Conservation (phyloP, 1,140 invertebrate genomes). For the Zaprionus camerounensis region DNA sequence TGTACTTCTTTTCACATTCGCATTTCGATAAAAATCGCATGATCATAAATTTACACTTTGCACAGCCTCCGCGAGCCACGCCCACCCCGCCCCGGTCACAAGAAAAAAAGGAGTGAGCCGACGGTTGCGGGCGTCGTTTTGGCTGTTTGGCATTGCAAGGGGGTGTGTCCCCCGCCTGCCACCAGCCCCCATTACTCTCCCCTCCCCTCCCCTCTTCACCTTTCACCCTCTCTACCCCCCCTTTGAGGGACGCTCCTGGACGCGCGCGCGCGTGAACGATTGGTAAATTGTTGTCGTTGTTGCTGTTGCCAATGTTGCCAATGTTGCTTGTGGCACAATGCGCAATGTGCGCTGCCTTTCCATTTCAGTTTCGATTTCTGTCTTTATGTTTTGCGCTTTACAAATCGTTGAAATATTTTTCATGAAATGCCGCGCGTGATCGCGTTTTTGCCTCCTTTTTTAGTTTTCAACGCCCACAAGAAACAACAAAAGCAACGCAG, state of each 20-base stretch:
- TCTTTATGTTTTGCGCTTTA: constrained; percentile 31
- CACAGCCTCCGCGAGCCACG: constrained; percentile 81
- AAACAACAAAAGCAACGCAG: constrained; percentile 34
- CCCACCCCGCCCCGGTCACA: constrained; percentile 54
- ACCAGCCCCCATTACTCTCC: constrained; percentile 5
- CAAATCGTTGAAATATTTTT: constrained; percentile 80
- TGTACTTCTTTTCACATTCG: constrained; percentile 80
- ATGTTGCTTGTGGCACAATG: constrained; percentile 58
- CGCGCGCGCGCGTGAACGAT: constrained; percentile 76
- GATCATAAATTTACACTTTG: constrained; percentile 84
- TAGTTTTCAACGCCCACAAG: constrained; percentile 66
- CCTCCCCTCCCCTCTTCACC: not conserved
- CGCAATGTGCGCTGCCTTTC: constrained; percentile 67
- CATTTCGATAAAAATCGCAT: constrained; percentile 84
- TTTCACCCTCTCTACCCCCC: constrained; percentile 3
- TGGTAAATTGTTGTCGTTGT: constrained; percentile 75
- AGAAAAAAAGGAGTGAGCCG: constrained; percentile 45
- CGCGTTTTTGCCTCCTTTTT: constrained; percentile 33
- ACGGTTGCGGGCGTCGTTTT: constrained; percentile 13
- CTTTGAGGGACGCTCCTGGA: constrained; percentile 57
- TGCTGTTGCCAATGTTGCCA: constrained; percentile 18
- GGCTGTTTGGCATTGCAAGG: constrained; percentile 3
- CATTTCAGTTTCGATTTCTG: constrained; percentile 44
- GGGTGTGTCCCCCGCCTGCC: constrained; percentile 18
- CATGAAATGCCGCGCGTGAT: constrained; percentile 67